Percentiles rank a stretch among this genome's conserved stretches.
Evolutionary conservation across 1,140 invertebrate genomes (phyloP).

Genomic region (Pseudobourletiella spinata): DNA sequence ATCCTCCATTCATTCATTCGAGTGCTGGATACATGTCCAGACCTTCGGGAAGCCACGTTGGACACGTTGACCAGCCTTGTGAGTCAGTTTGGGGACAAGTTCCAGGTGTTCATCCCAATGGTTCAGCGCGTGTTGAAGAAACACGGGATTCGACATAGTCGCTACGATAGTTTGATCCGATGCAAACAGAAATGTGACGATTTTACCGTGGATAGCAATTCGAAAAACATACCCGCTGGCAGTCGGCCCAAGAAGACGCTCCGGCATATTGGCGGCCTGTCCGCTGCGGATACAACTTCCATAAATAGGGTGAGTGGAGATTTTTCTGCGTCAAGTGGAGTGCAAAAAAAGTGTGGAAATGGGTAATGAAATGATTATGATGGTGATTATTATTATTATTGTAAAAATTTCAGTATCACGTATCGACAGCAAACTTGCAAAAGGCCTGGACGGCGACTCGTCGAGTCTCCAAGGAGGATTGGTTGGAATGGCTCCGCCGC

Average conservation of each 20-base stretch:
- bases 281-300: constrained; percentile 55
- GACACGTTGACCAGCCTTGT: constrained; percentile 81
- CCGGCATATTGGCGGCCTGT: constrained; percentile 44
- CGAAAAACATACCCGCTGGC: constrained; percentile 29
- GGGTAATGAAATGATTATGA: no score
- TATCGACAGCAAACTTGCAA: constrained; percentile 72
- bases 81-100: constrained; percentile 79
- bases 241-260: constrained; percentile 36
- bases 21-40: constrained; percentile 70
- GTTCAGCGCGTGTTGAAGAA: constrained; percentile 73
- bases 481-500: constrained; percentile 91
- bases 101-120: constrained; percentile 83
- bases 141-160: constrained; percentile 69
- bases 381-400: no score
- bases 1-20: constrained; percentile 84
- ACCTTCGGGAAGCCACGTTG: constrained; percentile 72
- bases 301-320: constrained; percentile 56
- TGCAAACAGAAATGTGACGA: constrained; percentile 44
- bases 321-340: background rate
- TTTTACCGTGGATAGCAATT: constrained; percentile 41
- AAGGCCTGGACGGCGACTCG: constrained; percentile 82
- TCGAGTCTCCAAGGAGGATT: constrained; percentile 92
- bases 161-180: constrained; percentile 59
- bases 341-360: background rate
- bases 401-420: constrained; percentile 57